Base-by-base conservation (phyloP, 2,113 vertebrate species). In the Bubalus kerabau region DNA sequence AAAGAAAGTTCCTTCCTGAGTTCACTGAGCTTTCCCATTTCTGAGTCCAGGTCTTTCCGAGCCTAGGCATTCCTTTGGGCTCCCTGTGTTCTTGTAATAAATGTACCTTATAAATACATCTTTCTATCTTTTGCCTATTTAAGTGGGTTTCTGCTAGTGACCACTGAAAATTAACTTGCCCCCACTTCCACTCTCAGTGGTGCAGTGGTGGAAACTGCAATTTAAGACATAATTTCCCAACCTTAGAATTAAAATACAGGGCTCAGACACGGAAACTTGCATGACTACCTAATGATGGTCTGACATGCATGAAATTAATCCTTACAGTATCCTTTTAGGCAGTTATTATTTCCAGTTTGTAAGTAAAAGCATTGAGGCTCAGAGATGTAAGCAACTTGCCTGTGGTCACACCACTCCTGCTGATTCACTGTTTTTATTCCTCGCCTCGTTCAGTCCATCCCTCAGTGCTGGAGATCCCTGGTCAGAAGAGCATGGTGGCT, bases 311-410 rank as follows among this genome's bases (percentile, higher is more conserved):
- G 26, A 54, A 32, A 5, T 26, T 84, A 60, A 76, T 30, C 23
- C 43, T 71, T 19, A 46, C 10, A 19, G 6, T 24, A 19, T 59
- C n/a, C 57, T 86, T 76, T 24, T 14, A n/a, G 43, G 54, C 26
- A 16, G 26, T 71, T 57, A 62, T 32, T 40, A 21, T 54, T 43
- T 59, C 59, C 2, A 8, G 60, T 52, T 60, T 89, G n/a, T 40
- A 93, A 86, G 74, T 54, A 60, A 86, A 95, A 88, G 13, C 16
- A 60, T 0, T 2, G 40, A 80, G 48, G 82, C 52, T 93, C 92
- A 86, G 96, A 96, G 82, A 96, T 19, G 50, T 91, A 91, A 93
- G 71, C 15, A 90, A 40, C 28, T 95, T 83, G 62, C 84, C 71
- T 52, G 13, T 7, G 48, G 32, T 56, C 19, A 78, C 83, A 28